Conservation (phyloP, 1,140 invertebrate genomes). For the Cyclargus thomasi region DNA sequence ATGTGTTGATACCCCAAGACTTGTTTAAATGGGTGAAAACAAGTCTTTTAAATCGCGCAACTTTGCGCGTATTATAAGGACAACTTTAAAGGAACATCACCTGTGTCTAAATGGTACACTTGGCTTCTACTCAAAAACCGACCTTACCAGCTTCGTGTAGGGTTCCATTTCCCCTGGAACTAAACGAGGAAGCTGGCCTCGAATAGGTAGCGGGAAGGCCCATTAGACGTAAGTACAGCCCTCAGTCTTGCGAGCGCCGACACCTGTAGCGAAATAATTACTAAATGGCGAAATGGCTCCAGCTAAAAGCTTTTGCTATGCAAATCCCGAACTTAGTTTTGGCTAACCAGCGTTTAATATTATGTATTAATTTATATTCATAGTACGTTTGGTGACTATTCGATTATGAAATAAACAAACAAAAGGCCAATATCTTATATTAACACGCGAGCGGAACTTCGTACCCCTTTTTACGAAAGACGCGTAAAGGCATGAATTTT, state of each 20-base stretch:
- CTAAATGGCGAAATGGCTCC: slow-evolving; percentile 7
- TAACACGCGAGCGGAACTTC: no score
- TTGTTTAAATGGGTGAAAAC: not conserved
- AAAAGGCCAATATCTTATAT: no score
- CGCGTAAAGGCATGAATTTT: no score
- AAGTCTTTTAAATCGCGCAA: not conserved
- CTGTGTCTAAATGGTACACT: not conserved
- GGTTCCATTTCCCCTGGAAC: not conserved
- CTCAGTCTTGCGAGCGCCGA: not conserved
- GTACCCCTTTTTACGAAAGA: no score
- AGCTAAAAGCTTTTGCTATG: slow-evolving; percentile 12
- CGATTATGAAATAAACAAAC: not conserved
- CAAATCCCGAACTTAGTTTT: not conserved
- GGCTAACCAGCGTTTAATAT: not conserved
- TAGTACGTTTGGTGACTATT: not conserved
- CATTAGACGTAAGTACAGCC: slow-evolving; percentile 4
- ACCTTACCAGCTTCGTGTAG: not conserved
- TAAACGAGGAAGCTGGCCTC: not conserved
- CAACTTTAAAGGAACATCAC: not conserved
- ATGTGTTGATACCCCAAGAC: no score
- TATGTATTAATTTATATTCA: not conserved
- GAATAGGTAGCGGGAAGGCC: not conserved
- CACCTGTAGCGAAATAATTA: slow-evolving; percentile 13
- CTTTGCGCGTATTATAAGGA: not conserved
- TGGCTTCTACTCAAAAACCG: not conserved